These are phyloP conservation scores for Melanotaenia duboulayi DNA, from an alignment of 2,113 vertebrate genomes.

Conservation along the genomic window DNA sequence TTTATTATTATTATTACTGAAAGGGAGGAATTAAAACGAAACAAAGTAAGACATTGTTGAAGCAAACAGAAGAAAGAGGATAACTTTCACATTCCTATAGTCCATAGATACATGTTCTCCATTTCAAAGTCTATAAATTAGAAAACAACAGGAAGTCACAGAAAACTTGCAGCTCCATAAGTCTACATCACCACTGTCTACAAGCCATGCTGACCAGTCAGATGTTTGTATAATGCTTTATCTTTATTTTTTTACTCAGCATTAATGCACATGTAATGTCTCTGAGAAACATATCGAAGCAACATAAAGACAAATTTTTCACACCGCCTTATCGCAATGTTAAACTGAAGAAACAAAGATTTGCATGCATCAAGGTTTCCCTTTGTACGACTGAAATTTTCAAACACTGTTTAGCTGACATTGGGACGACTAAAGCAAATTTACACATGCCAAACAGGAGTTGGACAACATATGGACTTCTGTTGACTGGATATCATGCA, in stretches of 20 bases:
- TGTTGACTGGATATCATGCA: background rate
- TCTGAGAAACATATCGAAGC: slow-evolving; percentile 20
- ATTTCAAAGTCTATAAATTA: slow-evolving; percentile 71
- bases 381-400: slow-evolving; percentile 7
- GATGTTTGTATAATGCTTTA: background rate
- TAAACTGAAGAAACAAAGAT: slow-evolving; percentile 8
- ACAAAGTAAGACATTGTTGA: slow-evolving; percentile 18
- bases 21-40: slow-evolving; percentile 48
- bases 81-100: slow-evolving; percentile 77
- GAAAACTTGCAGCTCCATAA: slow-evolving; percentile 31
- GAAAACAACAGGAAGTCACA: slow-evolving; percentile 64
- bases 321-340: background rate
- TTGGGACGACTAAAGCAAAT: background rate
- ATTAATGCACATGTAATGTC: slow-evolving; percentile 1
- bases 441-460: too few species aligned
- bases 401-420: too few species aligned
- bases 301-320: slow-evolving; percentile 3
- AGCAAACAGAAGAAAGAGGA: slow-evolving; percentile 47
- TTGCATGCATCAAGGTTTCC: slow-evolving; percentile 28
- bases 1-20: slow-evolving; percentile 32
- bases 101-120: slow-evolving; percentile 66
- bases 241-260: background rate
- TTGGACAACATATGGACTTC: too few species aligned
- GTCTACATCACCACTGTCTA: background rate
- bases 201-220: background rate